Conservation (phyloP, 1,140 invertebrate species). For the Metopolophium dirhodum region DNA sequence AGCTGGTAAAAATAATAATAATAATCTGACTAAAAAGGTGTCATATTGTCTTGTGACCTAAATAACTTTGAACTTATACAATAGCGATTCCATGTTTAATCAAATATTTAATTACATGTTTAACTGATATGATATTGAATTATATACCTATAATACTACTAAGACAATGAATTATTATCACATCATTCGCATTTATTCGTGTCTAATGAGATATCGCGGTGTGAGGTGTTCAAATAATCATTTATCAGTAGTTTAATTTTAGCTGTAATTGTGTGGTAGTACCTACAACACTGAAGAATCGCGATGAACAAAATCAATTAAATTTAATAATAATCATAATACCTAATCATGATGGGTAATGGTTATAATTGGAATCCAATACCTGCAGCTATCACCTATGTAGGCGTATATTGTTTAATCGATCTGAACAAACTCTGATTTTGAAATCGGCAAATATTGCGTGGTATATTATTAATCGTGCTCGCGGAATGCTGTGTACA, state of each 20-base stretch:
- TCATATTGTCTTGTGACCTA: background rate
- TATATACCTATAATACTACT: background rate
- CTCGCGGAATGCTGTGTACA: background rate
- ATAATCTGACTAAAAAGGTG: background rate
- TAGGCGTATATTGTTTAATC: background rate
- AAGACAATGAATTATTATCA: background rate
- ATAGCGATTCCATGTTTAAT: background rate
- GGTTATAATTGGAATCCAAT: background rate
- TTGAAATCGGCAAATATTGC: background rate
- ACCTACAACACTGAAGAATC: background rate
- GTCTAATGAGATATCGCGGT: background rate
- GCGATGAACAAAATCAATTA: background rate
- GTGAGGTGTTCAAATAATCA: background rate
- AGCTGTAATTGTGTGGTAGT: background rate
- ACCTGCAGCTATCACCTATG: background rate
- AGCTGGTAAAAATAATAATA: background rate
- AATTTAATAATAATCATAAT: background rate
- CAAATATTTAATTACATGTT: background rate
- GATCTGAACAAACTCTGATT: background rate
- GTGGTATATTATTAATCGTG: background rate
- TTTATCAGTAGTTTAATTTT: background rate
- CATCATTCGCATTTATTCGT: background rate
- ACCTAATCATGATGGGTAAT: background rate
- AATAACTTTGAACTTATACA: background rate
- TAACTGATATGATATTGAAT: background rate